Evolutionary conservation across 2,888 invertebrate genomes (phyloP).

Genomic region (Andrena bucephala): DNA sequence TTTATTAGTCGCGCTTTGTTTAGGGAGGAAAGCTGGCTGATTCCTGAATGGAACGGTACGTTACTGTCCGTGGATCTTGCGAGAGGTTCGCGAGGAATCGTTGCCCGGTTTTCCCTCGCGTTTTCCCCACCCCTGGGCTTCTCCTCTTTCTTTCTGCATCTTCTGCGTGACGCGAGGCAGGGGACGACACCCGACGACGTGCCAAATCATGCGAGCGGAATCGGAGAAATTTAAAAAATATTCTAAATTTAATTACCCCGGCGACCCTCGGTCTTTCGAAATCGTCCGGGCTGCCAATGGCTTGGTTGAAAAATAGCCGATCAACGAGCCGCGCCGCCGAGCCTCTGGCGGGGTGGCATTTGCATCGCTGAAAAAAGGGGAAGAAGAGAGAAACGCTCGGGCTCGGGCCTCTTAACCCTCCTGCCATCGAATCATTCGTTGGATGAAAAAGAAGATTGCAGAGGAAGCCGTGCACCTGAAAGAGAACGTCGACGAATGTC

Average conservation of each 20-base stretch:
- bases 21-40: neutral
- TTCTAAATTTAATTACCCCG: slow-evolving; percentile 84
- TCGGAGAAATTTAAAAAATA: slow-evolving; percentile 85
- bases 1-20: too few species aligned
- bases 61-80: slow-evolving; percentile 51
- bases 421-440: slow-evolving; percentile 20
- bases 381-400: slow-evolving; percentile 32
- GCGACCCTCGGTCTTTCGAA: slow-evolving; percentile 80
- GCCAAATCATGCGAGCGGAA: slow-evolving; percentile 84
- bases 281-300: slow-evolving; percentile 82
- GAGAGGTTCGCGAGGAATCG: slow-evolving; percentile 54
- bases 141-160: slow-evolving; percentile 26
- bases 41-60: slow-evolving; percentile 35
- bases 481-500: neutral
- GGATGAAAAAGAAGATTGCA: neutral
- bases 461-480: neutral
- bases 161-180: slow-evolving; percentile 34
- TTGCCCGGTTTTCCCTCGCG: slow-evolving; percentile 27
- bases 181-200: slow-evolving; percentile 66
- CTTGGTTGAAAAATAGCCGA: slow-evolving; percentile 82
- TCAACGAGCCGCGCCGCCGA: slow-evolving; percentile 63
- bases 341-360: slow-evolving; percentile 54
- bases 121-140: slow-evolving; percentile 25
- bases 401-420: slow-evolving; percentile 12
- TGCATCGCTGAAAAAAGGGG: slow-evolving; percentile 36